Conservation (phyloP, 2,113 vertebrate genomes). For the Piliocolobus tephrosceles region DNA sequence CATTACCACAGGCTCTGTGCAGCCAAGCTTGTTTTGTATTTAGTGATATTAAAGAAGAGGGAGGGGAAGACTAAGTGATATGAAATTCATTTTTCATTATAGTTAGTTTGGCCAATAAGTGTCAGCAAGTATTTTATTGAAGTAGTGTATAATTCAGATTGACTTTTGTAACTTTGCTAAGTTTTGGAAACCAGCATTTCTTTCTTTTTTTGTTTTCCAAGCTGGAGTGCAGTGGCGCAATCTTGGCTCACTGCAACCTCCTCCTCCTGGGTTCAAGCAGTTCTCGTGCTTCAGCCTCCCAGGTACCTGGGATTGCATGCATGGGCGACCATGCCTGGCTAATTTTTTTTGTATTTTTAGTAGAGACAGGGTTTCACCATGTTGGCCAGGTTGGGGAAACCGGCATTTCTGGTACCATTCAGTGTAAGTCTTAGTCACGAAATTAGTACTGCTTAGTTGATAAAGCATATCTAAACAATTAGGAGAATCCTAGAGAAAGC, state of each 20-base stretch:
- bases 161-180: not conserved
- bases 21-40: not conserved
- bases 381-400: not conserved
- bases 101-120: not conserved
- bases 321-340: no score
- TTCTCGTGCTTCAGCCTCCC: no score
- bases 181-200: conserved; percentile 26
- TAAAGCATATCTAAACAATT: not conserved
- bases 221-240: no score
- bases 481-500: not conserved
- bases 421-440: not conserved
- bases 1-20: not conserved
- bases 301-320: no score
- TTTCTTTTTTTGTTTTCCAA: not conserved
- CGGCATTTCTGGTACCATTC: not conserved
- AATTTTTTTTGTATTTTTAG: no score
- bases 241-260: no score
- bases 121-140: conserved; percentile 23
- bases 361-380: no score
- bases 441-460: not conserved
- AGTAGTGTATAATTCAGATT: not conserved
- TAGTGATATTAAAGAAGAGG: not conserved
- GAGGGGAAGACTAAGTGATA: not conserved
- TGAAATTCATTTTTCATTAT: not conserved
- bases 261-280: no score